A percentile compares a stretch with the other conserved stretches of the same genome.
Evolutionary conservation across 1,140 invertebrate species (phyloP).

Genomic region (Anastrepha ludens): DNA sequence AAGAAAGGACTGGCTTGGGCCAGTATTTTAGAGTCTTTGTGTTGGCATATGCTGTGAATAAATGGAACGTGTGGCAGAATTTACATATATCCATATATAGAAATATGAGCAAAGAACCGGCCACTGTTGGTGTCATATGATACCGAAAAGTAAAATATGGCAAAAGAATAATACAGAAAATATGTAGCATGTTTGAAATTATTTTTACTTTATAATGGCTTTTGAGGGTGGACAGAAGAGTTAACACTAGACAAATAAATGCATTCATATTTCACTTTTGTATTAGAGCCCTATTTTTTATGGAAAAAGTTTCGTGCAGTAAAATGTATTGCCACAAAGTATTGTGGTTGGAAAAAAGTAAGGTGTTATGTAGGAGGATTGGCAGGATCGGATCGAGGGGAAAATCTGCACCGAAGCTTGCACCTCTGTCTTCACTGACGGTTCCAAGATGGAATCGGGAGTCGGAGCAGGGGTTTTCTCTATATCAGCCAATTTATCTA

Average conservation of each 20-base stretch:
- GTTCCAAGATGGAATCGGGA: no score
- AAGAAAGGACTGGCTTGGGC: background rate
- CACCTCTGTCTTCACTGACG: no score
- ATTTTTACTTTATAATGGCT: slow-evolving; percentile 8
- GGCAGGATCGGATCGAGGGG: no score
- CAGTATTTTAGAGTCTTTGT: background rate
- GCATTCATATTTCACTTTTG: background rate
- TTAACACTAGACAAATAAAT: slow-evolving; percentile 19
- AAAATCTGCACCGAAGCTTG: no score
- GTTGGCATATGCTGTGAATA: background rate
- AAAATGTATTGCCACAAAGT: no score
- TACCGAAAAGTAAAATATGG: background rate
- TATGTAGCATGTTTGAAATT: background rate
- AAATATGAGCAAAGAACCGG: background rate
- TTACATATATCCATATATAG: background rate
- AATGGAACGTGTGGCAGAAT: background rate
- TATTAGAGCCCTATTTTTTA: no score
- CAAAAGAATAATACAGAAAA: background rate
- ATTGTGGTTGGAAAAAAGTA: no score
- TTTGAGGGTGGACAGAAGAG: slow-evolving; percentile 7
- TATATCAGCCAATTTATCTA: no score
- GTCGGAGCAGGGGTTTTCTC: no score
- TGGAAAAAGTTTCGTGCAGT: no score
- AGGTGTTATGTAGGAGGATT: no score
- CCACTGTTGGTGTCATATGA: background rate